These are phyloP conservation scores for Chymomyza fuscimana DNA, from an alignment of 2,888 invertebrate genomes.

Conservation along the genomic window DNA sequence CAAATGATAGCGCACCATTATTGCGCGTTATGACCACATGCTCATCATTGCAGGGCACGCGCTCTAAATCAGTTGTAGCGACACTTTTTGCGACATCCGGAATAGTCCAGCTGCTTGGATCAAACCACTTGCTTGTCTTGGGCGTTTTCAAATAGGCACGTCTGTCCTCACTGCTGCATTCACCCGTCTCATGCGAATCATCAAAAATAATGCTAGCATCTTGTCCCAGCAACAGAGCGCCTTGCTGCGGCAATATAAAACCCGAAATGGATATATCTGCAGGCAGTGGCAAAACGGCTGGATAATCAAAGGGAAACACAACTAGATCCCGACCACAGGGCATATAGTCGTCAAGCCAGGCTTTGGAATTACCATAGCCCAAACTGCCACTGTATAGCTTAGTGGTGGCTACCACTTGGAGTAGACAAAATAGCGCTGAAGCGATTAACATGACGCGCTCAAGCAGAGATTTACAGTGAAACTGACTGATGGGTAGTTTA, in stretches of 20 bases:
- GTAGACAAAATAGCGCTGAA: neutral
- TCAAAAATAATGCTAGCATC: constrained; percentile 64
- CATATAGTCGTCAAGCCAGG: constrained; percentile 69
- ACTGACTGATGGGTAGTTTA: constrained; percentile 8
- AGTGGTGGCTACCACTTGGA: constrained; percentile 30
- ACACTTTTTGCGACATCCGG: constrained; percentile 23
- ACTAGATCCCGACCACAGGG: constrained; percentile 75
- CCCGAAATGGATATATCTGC: constrained; percentile 58
- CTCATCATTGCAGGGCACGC: constrained; percentile 78
- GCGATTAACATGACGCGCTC: constrained; percentile 43
- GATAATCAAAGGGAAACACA: constrained; percentile 73
- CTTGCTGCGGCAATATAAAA: constrained; percentile 68
- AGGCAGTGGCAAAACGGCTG: constrained; percentile 71
- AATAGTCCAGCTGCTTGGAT: constrained; percentile 74
- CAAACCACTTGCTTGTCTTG: constrained; percentile 74
- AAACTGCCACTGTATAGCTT: constrained; percentile 68
- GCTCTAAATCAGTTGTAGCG: constrained; percentile 70
- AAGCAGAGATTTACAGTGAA: constrained; percentile 13
- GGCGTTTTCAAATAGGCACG: constrained; percentile 62
- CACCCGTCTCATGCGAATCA: constrained; percentile 33
- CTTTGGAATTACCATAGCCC: constrained; percentile 58
- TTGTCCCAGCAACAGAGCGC: constrained; percentile 68
- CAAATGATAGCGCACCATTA: constrained; percentile 67
- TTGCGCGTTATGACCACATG: constrained; percentile 63
- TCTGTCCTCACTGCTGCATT: constrained; percentile 59